Evolutionary conservation across 2,113 vertebrate genomes (phyloP).

Genomic region (Psilopogon haemacephalus): DNA sequence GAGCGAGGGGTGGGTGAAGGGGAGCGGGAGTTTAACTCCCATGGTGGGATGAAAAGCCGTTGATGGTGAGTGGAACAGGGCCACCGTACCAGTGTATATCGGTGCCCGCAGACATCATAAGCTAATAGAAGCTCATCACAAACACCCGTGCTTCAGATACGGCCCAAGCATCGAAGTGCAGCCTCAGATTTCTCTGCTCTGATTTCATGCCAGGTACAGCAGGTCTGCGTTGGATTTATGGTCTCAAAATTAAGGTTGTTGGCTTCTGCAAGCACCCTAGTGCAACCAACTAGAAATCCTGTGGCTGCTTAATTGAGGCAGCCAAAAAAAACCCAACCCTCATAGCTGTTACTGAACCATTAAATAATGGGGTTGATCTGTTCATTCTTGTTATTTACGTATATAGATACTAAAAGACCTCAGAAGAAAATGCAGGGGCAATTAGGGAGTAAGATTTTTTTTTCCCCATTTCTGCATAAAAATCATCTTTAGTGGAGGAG

Average conservation of each 20-base stretch:
- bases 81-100: not conserved
- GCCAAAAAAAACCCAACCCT: not conserved
- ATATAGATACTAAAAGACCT: not conserved
- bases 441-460: not conserved
- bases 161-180: not conserved
- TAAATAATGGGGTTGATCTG: not conserved
- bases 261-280: not conserved
- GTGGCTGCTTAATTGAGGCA: not conserved
- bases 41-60: not conserved
- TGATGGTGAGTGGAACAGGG: not conserved
- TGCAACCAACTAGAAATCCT: not conserved
- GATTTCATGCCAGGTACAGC: not conserved
- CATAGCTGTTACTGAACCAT: not conserved
- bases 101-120: too few relatives aligned
- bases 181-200: not conserved
- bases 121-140: fast-evolving
- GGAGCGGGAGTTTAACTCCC: not conserved
- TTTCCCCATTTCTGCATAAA: not conserved
- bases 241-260: not conserved
- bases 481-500: not conserved
- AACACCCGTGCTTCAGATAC: not conserved
- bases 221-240: not conserved
- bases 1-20: not conserved
- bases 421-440: not conserved
- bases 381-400: not conserved